Base-by-base conservation (phyloP, 2,888 invertebrate genomes). In the Eupsilia transversa region DNA sequence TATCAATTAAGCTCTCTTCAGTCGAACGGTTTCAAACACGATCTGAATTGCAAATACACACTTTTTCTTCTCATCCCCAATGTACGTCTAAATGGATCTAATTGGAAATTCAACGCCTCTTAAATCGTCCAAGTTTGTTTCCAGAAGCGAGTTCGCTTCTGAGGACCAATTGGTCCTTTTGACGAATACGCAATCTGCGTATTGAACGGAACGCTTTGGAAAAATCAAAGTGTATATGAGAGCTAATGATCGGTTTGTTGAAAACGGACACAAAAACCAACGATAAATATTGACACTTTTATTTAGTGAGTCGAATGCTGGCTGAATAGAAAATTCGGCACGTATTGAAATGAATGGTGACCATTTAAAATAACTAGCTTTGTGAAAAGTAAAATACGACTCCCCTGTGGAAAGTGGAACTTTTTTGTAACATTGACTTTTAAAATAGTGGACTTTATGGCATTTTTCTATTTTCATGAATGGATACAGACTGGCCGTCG, bases 21-120 rank as follows among this genome's bases (percentile, higher is more conserved):
- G 78, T 72, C 85, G 87, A 87, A 86, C 88, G 85, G 90, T 91
- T 89, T 88, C 89, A 90, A 93, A 93, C 90, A 90, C 87, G 89
- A 94, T 94, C 88, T 92, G 93, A 94, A 94, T 94, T 94, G 93
- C 94, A 94, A 94, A 95, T 93, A 89, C 87, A 86, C 88, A 88
- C 87, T 92, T 93, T 93, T 93, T 92, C 88, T 90, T 91, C 89
- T 79, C 86, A 76, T 74, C 80, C 77, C 86, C 83, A 86, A 88
- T 90, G 90, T 90, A 87, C 88, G 87, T 89, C 85, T 90, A 90
- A 91, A 92, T 91, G 90, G 89, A 89, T 90, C 89, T 93, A 93
- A 94, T 94, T 94, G 94, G 90, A 90, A 91, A 92, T 92, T 91
- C 91, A 90, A 84, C 88, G 86, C 86, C 85, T 87, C 87, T 88